phyloP scores from a whole-genome alignment of 2,888 invertebrate species.

The Zootermopsis nevadensis region DNA sequence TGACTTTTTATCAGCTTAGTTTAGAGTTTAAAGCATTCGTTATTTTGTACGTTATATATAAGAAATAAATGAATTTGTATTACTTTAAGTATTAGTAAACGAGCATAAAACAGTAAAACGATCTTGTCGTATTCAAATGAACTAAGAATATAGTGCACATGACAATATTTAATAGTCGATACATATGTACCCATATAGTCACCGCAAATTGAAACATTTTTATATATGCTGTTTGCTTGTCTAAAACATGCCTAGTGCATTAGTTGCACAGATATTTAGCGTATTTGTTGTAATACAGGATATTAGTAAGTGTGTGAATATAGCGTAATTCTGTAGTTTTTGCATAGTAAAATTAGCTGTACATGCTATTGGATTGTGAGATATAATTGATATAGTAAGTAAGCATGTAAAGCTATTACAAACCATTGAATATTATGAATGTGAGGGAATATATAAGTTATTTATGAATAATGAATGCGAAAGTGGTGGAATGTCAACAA shows the following conservation, averaged over 20 bases:
- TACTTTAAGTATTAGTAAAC: neutral
- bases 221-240: conserved; percentile 7
- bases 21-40: neutral
- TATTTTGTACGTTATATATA: conserved; percentile 20
- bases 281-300: neutral
- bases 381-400: neutral
- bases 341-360: neutral
- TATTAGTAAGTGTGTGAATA: neutral
- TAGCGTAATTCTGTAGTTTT: neutral
- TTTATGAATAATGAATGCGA: too few species aligned
- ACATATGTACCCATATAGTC: conserved; percentile 31
- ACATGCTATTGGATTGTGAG: neutral
- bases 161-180: conserved; percentile 44
- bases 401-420: neutral
- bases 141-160: conserved; percentile 42
- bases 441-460: neutral
- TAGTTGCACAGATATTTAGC: neutral
- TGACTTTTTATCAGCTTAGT: neutral
- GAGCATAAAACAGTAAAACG: neutral
- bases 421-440: neutral
- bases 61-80: neutral
- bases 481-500: too few species aligned
- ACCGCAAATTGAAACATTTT: neutral
- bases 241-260: neutral
- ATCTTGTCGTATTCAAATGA: neutral